phyloP scores from a whole-genome alignment of 2,113 vertebrate species.

The Camelus bactrianus region DNA sequence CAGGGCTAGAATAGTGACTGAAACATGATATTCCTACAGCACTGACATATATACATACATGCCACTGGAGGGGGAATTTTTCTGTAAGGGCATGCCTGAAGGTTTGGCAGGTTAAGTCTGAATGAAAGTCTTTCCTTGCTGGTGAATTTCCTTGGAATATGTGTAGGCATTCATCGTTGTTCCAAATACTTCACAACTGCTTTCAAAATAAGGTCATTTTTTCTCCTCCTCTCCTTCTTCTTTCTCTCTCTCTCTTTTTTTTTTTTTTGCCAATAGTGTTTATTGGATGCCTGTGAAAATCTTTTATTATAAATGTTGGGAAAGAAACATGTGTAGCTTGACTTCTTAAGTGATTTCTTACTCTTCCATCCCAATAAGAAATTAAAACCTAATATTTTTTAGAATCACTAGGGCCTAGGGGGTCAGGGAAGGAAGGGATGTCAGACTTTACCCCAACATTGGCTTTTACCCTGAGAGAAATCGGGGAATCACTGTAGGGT shows the following conservation, averaged over 20 bases:
- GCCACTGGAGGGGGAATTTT: neutral
- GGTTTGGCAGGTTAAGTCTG: neutral
- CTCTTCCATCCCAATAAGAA: neutral
- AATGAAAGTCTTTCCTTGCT: neutral
- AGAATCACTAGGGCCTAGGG: too few relatives aligned
- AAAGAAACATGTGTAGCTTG: neutral
- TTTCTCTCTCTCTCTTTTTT: neutral
- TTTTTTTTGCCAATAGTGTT: neutral
- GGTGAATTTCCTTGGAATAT: neutral
- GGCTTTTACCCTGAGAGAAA: neutral
- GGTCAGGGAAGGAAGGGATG: neutral
- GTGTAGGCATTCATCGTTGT: neutral
- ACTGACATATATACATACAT: neutral
- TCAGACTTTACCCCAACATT: neutral
- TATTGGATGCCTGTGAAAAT: neutral
- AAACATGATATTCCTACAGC: neutral
- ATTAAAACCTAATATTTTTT: neutral
- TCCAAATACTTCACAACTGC: neutral
- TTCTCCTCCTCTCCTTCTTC: neutral
- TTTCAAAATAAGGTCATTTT: constrained; percentile 13
- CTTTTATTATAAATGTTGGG: neutral
- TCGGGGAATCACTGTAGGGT: neutral
- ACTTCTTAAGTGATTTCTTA: neutral
- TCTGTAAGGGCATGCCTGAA: neutral
- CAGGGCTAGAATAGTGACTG: neutral